Evolutionary conservation across 2,888 invertebrate species (phyloP), one percentile per base, ranked within the genome.

Genomic region (Graphium colonna): DNA sequence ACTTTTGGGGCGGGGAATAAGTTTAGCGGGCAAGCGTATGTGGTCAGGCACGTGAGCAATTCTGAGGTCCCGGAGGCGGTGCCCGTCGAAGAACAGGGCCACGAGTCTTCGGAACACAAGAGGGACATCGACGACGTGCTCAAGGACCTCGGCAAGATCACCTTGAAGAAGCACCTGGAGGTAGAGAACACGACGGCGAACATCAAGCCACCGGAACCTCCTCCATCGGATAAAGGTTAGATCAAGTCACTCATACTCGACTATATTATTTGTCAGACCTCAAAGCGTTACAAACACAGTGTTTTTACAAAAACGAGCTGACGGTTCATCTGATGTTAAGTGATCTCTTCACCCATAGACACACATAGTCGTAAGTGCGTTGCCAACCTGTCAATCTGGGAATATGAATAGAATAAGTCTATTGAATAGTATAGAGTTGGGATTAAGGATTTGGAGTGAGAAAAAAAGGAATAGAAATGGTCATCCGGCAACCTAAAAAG

Each of bases 151-250:
- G 84, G 73, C 58, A 89, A 89, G 71, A 87, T 90, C 12, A 87
- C 89, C 1, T 65, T 89, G 13, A 90, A 90, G 71, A 87, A 82
- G 57, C 80, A 85, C 58, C 64, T 87, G 38, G 85, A 83, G 57
- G 79, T 88, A 17, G 88, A 87, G 60, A 89, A 89, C 43, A 87
- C 90, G 3, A 90, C 89, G 0, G 88, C 89, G 16, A 84, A 86
- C 59, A 88, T 89, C 52, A 85, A 85, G 59, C 78, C 80, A 1
- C 73, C 78, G 41, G 85, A 84, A 9, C 75, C 79, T 0, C 76
- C 79, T 17, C 77, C 82, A n/a, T 51, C 55, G 28, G 49, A 51
- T 15, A 79, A 78, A 77, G 78, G 79, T 83, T 61, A 62, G n/a
- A 10, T 12, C 13, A 10, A n/a, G n/a, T n/a, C n/a, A n/a, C n/a